Conservation (phyloP, 2,113 vertebrate genomes). For the Dendropsophus ebraccatus region DNA sequence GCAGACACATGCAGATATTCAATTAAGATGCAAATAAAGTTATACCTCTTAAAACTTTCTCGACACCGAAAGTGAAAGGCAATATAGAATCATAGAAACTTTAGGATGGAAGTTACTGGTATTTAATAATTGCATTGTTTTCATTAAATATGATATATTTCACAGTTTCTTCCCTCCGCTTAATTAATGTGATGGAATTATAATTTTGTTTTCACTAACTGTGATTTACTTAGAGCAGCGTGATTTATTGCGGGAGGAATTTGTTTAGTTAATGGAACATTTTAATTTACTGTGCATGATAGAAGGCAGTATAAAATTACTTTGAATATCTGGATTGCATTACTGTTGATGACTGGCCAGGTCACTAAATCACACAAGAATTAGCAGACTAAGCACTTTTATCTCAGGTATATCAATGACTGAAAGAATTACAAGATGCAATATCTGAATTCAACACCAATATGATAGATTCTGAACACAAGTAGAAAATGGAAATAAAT, state of each 20-base stretch:
- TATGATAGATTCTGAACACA: not conserved
- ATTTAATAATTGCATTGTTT: slow-evolving; percentile 64
- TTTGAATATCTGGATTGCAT: slow-evolving; percentile 70
- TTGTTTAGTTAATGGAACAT: slow-evolving; percentile 80
- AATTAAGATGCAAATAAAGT: slow-evolving; percentile 14
- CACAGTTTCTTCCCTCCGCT: slow-evolving; percentile 66
- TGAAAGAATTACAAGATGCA: slow-evolving; percentile 6
- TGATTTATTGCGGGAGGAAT: slow-evolving; percentile 77
- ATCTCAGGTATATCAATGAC: slow-evolving; percentile 54
- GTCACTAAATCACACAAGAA: slow-evolving; percentile 67
- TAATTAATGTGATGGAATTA: slow-evolving; percentile 78
- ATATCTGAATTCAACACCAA: not conserved
- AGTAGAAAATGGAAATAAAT: not conserved
- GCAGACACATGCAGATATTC: slow-evolving; percentile 2
- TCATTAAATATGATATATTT: slow-evolving; percentile 70
- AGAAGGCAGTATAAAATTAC: slow-evolving; percentile 70
- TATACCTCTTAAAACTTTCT: not conserved
- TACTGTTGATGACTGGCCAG: slow-evolving; percentile 70
- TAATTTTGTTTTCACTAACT: slow-evolving; percentile 74
- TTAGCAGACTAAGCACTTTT: slow-evolving; percentile 66
- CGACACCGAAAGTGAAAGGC: not conserved
- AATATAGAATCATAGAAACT: not conserved
- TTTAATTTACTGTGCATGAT: slow-evolving; percentile 75
- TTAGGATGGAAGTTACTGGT: slow-evolving; percentile 48
- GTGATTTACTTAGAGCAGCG: slow-evolving; percentile 74